Evolutionary conservation across 2,113 vertebrate genomes (phyloP).

Genomic region (Ctenodactylus gundi): DNA sequence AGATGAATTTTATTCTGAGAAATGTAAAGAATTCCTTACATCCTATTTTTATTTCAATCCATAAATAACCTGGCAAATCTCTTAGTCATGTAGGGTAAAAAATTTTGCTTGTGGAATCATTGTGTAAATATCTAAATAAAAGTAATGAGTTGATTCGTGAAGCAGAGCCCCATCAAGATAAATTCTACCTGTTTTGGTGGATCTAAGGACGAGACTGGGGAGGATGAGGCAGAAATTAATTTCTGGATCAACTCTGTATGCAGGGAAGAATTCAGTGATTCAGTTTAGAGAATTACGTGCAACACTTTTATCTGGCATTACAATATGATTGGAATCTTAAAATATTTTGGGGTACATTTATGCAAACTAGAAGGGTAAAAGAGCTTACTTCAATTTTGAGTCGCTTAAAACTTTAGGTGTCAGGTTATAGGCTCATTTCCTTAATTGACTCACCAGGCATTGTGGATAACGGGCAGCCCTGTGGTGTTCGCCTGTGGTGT

Average conservation of each 20-base stretch:
- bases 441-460: not conserved
- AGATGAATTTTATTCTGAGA: too few species aligned
- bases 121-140: constrained; percentile 22
- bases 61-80: not conserved
- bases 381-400: constrained; percentile 8
- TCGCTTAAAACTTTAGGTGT: constrained; percentile 12
- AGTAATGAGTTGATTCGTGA: not conserved
- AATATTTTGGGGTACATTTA: constrained; percentile 5
- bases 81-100: constrained; percentile 38
- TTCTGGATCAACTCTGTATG: not conserved
- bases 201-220: not conserved
- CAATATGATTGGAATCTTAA: not conserved
- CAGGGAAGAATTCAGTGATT: not conserved
- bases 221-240: not conserved
- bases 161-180: not conserved
- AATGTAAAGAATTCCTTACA: too few species aligned
- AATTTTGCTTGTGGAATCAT: not conserved
- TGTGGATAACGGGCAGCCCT: not conserved
- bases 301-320: not conserved
- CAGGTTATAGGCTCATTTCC: not conserved
- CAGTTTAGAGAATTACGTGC: not conserved
- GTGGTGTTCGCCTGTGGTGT: too few species aligned
- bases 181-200: not conserved
- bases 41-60: not conserved
- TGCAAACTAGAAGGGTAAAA: not conserved